These are phyloP conservation scores for Gavia stellata DNA, from an alignment of 2,113 vertebrate genomes.

Conservation along the genomic window DNA sequence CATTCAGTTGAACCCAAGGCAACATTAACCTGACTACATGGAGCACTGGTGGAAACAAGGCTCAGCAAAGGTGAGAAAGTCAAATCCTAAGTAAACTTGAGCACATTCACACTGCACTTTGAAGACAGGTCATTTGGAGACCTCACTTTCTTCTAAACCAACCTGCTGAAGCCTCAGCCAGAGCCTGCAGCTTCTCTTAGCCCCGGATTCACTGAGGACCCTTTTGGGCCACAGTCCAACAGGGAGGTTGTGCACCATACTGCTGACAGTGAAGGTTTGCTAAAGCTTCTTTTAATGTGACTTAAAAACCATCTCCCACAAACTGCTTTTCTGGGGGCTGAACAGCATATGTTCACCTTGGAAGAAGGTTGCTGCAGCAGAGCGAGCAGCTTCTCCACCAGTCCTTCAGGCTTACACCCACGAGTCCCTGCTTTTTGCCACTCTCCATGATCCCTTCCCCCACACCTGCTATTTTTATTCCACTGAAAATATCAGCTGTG, in stretches of 20 bases:
- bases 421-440: neutral
- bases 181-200: neutral
- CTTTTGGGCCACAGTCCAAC: neutral
- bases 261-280: neutral
- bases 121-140: neutral
- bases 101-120: neutral
- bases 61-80: neutral
- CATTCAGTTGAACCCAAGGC: neutral
- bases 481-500: slow-evolving; percentile 26
- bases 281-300: neutral
- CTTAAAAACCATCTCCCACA: slow-evolving; percentile 16
- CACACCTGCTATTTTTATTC: neutral
- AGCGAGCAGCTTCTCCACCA: slow-evolving; percentile 13
- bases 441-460: neutral
- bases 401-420: slow-evolving; percentile 27
- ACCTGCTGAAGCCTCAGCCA: neutral
- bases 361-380: slow-evolving; percentile 13
- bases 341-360: slow-evolving; percentile 47
- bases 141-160: neutral
- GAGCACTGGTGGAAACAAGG: neutral
- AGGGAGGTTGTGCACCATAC: neutral
- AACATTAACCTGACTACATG: neutral
- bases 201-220: neutral
- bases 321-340: neutral
- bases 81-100: neutral